These are phyloP conservation scores for Myoxocephalus aenaeus DNA, from an alignment of 2,797 vertebrate species.

Conservation along the genomic window DNA sequence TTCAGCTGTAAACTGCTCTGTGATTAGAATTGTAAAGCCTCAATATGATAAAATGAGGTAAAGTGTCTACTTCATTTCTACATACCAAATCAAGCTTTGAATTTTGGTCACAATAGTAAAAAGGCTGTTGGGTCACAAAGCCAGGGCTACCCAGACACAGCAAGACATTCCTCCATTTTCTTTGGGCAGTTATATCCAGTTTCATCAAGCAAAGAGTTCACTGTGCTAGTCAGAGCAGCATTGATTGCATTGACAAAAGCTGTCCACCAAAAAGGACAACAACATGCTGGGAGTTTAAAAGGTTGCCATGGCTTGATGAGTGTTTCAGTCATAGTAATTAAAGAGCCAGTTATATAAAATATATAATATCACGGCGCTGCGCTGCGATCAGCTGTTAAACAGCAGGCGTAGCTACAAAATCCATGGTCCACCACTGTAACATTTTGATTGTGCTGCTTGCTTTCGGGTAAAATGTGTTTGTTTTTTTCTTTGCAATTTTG, in stretches of 20 bases:
- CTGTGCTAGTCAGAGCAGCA: neutral
- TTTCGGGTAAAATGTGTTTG: neutral
- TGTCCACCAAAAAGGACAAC: no score
- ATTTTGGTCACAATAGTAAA: neutral
- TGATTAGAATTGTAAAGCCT: slow-evolving; percentile 1
- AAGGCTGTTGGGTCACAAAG: neutral
- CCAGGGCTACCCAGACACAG: neutral
- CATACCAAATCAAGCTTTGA: neutral
- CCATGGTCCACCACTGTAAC: no score
- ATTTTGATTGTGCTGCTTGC: neutral
- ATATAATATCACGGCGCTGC: no score
- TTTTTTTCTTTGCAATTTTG: neutral
- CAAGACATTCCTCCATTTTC: neutral
- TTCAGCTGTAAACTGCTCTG: slow-evolving; percentile 10
- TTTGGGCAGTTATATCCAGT: neutral
- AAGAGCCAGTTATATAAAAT: neutral
- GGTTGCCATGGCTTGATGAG: neutral
- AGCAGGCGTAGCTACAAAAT: no score
- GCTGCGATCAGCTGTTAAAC: no score
- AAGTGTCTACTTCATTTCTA: neutral
- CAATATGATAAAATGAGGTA: neutral
- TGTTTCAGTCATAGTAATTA: neutral
- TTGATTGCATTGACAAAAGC: neutral
- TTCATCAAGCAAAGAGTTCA: neutral
- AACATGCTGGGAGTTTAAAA: no score